These are phyloP conservation scores for Rotaria sp. DNA, from an alignment of 2,888 invertebrate genomes.

Conservation along the genomic window DNA sequence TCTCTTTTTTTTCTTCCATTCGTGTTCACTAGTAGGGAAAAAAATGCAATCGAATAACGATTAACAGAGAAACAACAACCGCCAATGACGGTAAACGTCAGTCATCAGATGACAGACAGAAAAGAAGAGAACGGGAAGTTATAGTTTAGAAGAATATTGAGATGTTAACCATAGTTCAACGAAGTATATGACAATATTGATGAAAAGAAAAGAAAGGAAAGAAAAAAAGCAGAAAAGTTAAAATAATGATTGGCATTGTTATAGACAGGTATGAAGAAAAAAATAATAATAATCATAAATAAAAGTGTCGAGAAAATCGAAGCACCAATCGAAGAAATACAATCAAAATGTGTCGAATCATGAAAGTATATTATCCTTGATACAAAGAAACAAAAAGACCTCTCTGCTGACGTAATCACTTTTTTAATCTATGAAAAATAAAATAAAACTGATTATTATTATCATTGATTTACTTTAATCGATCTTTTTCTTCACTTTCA, in stretches of 20 bases:
- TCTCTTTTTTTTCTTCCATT: not conserved
- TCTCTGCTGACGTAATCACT: too few species aligned
- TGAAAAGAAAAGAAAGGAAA: not conserved
- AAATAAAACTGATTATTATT: too few species aligned
- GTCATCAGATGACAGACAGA: not conserved
- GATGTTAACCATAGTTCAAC: not conserved
- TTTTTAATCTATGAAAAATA: too few species aligned
- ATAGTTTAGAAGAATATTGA: not conserved
- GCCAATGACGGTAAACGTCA: not conserved
- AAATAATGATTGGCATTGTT: not conserved
- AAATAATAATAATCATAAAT: not conserved
- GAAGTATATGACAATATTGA: not conserved
- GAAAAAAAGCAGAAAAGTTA: not conserved
- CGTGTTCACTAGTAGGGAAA: not conserved
- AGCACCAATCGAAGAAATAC: not conserved
- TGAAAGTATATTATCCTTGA: not conserved
- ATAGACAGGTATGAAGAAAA: not conserved
- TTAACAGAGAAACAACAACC: not conserved
- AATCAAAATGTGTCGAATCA: not conserved
- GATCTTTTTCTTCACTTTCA: slow-evolving; percentile 68
- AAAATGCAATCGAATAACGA: not conserved
- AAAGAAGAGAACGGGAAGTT: not conserved
- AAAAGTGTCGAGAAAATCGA: too few species aligned
- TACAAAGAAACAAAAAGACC: too few species aligned
- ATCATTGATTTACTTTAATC: slow-evolving; percentile 53